phyloP scores from a whole-genome alignment of 2,797 vertebrate genomes.

The Phyllotis vaccarum region DNA sequence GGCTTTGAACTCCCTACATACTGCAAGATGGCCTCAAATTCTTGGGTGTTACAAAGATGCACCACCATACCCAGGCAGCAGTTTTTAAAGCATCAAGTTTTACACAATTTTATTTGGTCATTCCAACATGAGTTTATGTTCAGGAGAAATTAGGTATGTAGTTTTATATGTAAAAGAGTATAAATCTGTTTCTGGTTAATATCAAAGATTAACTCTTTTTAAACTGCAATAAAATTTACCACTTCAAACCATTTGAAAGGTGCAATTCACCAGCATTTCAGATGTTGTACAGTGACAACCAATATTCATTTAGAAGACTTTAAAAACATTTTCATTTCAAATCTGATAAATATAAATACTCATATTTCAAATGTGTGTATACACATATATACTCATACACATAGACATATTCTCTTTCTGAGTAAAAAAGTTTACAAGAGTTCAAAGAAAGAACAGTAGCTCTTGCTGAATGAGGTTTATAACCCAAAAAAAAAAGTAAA shows the following conservation, averaged over 20 bases:
- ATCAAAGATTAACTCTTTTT: constrained; percentile 5
- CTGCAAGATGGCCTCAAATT: not conserved
- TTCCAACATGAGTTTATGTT: constrained; percentile 45
- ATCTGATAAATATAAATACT: constrained; percentile 43
- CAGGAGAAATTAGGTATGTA: constrained; percentile 18
- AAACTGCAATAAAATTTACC: constrained; percentile 37
- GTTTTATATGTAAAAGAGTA: not conserved
- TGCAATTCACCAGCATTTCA: not conserved
- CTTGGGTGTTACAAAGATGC: not conserved
- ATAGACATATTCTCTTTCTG: not conserved
- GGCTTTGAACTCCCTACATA: not conserved
- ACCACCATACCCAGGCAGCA: not conserved
- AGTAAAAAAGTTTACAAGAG: not conserved
- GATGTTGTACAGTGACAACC: not conserved
- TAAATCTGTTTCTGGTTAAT: constrained; percentile 43
- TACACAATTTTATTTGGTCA: constrained; percentile 54
- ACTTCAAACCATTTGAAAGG: constrained; percentile 41
- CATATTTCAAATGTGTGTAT: constrained; percentile 44
- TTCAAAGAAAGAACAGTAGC: constrained; percentile 9
- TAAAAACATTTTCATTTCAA: constrained; percentile 51
- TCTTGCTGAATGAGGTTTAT: not conserved
- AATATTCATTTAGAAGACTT: constrained; percentile 22
- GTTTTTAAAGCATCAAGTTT: constrained; percentile 50
- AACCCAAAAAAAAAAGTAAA: constrained; percentile 45
- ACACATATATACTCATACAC: not conserved